Evolutionary conservation across 2,797 vertebrate species (phyloP).

Genomic region (Catostomus latipinnis): DNA sequence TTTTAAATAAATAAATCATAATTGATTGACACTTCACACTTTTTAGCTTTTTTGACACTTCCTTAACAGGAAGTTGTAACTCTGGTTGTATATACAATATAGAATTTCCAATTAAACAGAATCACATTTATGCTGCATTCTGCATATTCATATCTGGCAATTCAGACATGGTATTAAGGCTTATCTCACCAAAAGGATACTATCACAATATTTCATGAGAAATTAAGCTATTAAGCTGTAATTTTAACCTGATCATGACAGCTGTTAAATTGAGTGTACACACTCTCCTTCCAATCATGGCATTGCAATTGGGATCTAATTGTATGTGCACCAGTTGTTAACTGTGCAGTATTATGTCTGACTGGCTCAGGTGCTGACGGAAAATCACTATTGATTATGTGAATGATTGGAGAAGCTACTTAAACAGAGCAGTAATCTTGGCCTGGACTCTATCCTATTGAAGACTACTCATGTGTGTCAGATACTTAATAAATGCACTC

Average conservation of each 20-base stretch:
- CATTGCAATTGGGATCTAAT: conserved; percentile 19
- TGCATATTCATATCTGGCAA: no score
- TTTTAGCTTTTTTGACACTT: no score
- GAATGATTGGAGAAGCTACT: conserved; percentile 54
- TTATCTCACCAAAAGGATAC: no score
- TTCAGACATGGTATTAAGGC: no score
- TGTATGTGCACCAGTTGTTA: conserved; percentile 39
- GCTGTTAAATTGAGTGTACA: not conserved
- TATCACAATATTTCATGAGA: no score
- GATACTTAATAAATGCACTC: conserved; percentile 54
- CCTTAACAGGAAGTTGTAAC: no score
- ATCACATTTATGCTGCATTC: no score
- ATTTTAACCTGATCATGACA: not conserved
- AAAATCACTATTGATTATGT: conserved; percentile 54
- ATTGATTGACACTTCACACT: no score
- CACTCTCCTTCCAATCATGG: not conserved
- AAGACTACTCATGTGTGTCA: conserved; percentile 36
- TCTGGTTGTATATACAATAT: no score
- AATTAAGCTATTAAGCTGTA: not conserved
- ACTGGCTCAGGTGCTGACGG: conserved; percentile 45
- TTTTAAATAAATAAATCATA: no score
- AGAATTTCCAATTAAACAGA: no score
- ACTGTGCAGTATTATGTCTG: conserved; percentile 45
- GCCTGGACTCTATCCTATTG: conserved; percentile 35
- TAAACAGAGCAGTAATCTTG: conserved; percentile 55